Evolutionary conservation across 2,113 vertebrate genomes (phyloP), one percentile per base, ranked within the genome.

Genomic region (Odontophorus gujanensis): DNA sequence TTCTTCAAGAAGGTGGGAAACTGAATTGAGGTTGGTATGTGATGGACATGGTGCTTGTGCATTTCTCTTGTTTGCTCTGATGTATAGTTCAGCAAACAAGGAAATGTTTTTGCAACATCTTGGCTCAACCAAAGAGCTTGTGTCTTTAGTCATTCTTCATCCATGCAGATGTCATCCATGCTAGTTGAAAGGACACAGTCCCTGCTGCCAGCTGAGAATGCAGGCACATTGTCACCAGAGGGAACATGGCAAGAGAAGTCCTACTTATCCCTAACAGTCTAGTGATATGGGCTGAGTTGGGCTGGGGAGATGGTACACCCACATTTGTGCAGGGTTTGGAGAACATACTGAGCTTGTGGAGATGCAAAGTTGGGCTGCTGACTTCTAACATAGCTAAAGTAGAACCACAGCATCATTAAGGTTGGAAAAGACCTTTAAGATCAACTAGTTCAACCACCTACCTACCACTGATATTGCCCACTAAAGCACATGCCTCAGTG

Each of bases 11-110:
- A 15, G 40, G 45, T 42, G 53, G 15, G 19, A 11, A 67, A 15
- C 34, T 65, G 61, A 57, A 6, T 45, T 17, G 6, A 6, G 59
- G 57, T 13, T 2, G 4, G 14, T 6, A 17, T 18, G 32, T 30
- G 72, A 51, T 7, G 26, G 26, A 16, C 11, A 13, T n/a, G 0
- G 66, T 34, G n/a, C 43, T 1, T 0, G 13, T 47, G 42, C 25
- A 38, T 36, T 90, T 71, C 38, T 51, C 26, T 51, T 51, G 51
- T 53, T 53, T 53, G 51, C 51, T 13, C 34, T 21, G 17, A 57
- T 40, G 47, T 1, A 1, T 73, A 53, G 40, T 25, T 42, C 73
- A 63, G 57, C 36, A 75, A 42, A 59, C 17, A 67, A 55, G 9
- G 13, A 8, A 57, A n/a, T 0, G 0, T 36, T 67, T 63, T 50